These are phyloP conservation scores for Amphimallon solstitiale DNA, from an alignment of 2,888 invertebrate species.

Conservation along the genomic window DNA sequence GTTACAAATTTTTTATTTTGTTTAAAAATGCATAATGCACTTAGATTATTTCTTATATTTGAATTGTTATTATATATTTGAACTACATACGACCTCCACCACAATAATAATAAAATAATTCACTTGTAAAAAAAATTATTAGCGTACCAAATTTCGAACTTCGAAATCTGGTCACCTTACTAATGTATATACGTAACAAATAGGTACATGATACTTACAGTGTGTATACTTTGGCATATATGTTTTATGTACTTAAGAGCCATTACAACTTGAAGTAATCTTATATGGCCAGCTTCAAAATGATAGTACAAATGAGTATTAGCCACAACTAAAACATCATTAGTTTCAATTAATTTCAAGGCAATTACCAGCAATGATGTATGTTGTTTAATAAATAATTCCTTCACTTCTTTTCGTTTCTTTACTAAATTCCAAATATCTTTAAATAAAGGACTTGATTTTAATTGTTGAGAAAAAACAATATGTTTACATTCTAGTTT, in stretches of 20 bases:
- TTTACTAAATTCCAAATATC: conserved; percentile 69
- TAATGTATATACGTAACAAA: too few relatives aligned
- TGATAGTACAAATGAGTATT: conserved; percentile 96
- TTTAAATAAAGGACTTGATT: conserved; percentile 65
- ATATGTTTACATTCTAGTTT: conserved; percentile 65
- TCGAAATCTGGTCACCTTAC: too few relatives aligned
- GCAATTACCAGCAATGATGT: conserved; percentile 72
- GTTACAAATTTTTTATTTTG: too few relatives aligned
- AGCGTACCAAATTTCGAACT: too few relatives aligned
- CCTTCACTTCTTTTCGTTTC: conserved; percentile 66
- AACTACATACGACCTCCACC: too few relatives aligned
- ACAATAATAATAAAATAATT: too few relatives aligned
- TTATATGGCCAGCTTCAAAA: conserved; percentile 89
- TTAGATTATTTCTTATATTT: too few relatives aligned
- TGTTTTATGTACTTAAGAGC: conserved; percentile 75
- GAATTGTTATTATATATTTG: too few relatives aligned
- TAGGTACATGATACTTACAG: conserved; percentile 49
- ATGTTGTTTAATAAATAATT: conserved; percentile 70
- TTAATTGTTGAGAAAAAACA: conserved; percentile 69
- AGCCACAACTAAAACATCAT: conserved; percentile 72
- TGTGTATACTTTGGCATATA: conserved; percentile 63
- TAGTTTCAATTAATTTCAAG: conserved; percentile 68
- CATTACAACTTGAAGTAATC: conserved; percentile 84
- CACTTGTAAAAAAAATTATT: too few relatives aligned
- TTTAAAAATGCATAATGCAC: too few relatives aligned